Conservation (phyloP, 2,888 invertebrate genomes). For the Gibbula magus region DNA sequence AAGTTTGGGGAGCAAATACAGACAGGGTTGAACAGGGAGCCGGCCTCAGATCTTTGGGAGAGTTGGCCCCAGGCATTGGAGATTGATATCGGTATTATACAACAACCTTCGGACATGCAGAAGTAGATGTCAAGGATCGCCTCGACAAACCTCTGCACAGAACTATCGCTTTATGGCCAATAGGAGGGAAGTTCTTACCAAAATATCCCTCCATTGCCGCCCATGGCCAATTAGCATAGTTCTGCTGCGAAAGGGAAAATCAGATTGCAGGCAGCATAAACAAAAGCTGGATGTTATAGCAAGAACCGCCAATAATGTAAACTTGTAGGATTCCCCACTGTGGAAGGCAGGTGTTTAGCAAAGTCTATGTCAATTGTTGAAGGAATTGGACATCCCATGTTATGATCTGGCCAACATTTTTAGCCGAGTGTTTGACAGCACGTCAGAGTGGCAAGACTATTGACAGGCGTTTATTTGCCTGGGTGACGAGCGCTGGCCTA, state of each 20-base stretch:
- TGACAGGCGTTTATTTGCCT: slow-evolving; percentile 24
- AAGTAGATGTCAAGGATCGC: slow-evolving; percentile 14
- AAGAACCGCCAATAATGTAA: slow-evolving; percentile 22
- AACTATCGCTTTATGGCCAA: slow-evolving; percentile 27
- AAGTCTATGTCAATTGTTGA: slow-evolving; percentile 21
- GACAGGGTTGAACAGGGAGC: slow-evolving; percentile 7
- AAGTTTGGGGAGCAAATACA: slow-evolving; percentile 22
- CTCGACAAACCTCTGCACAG: neutral
- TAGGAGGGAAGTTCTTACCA: slow-evolving; percentile 3
- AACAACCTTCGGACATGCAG: slow-evolving; percentile 13
- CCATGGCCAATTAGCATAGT: slow-evolving; percentile 28
- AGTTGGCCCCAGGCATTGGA: neutral
- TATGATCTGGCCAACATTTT: slow-evolving; percentile 22
- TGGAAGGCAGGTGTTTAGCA: slow-evolving; percentile 8
- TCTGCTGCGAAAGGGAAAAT: slow-evolving; percentile 22
- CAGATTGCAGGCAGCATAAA: slow-evolving; percentile 27
- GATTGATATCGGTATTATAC: slow-evolving; percentile 17
- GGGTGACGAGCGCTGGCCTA: slow-evolving; percentile 8
- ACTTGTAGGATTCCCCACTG: slow-evolving; percentile 2
- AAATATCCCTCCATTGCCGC: slow-evolving; percentile 13
- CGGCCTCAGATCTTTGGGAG: neutral
- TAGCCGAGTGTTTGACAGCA: slow-evolving; percentile 15
- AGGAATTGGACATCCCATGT: slow-evolving; percentile 19
- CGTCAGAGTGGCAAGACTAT: slow-evolving; percentile 18
- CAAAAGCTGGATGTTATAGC: slow-evolving; percentile 22